These are phyloP conservation scores for Carposina sasakii DNA, from an alignment of 1,140 invertebrate genomes.

Conservation along the genomic window DNA sequence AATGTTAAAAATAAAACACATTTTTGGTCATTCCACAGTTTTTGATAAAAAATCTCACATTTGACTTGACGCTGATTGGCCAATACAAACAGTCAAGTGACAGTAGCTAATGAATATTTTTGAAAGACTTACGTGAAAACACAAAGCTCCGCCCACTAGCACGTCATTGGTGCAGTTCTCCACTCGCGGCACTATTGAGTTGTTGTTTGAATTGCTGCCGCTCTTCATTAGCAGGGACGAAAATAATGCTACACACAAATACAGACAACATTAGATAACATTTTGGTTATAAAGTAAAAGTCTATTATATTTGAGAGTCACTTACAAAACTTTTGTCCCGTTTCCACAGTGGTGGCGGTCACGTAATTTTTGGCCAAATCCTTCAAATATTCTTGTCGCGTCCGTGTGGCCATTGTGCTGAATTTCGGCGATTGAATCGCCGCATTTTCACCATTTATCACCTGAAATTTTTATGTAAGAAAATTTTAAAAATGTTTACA, in stretches of 20 bases:
- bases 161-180: slow-evolving; percentile 56
- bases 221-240: slow-evolving; percentile 63
- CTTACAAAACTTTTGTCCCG: slow-evolving; percentile 93
- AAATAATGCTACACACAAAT: slow-evolving; percentile 58
- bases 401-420: slow-evolving; percentile 96
- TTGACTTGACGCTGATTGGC: too few relatives aligned
- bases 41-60: too few relatives aligned
- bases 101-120: not conserved
- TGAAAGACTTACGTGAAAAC: slow-evolving; percentile 51
- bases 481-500: too few relatives aligned
- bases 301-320: too few relatives aligned
- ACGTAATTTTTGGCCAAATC: slow-evolving; percentile 91
- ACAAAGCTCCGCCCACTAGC: slow-evolving; percentile 57
- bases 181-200: slow-evolving; percentile 35
- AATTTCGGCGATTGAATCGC: slow-evolving; percentile 97
- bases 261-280: not conserved
- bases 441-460: slow-evolving; percentile 97
- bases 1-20: too few relatives aligned
- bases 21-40: too few relatives aligned
- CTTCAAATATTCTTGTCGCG: slow-evolving; percentile 96
- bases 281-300: too few relatives aligned
- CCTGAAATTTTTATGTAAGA: too few relatives aligned
- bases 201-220: slow-evolving; percentile 48
- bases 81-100: not conserved
- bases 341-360: slow-evolving; percentile 86